Percentiles rank a stretch among this genome's conserved stretches.
Evolutionary conservation across 2,797 vertebrate genomes (phyloP).

Genomic region (Tapera naevia): DNA sequence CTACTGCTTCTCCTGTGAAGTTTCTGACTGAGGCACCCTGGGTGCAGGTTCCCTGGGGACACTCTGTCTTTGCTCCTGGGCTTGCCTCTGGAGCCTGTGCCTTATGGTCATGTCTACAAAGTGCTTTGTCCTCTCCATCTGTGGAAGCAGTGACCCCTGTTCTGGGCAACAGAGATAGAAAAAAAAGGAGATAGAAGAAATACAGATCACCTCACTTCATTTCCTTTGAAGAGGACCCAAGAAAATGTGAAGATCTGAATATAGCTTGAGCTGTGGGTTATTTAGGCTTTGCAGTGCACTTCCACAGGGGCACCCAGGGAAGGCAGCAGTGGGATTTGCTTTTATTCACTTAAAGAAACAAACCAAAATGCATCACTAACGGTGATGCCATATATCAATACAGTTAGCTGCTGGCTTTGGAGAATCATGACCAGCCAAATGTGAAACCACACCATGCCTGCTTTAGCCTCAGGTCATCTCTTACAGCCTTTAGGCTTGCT

Average conservation of each 20-base stretch:
- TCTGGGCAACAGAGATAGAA: background rate
- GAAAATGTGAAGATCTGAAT: background rate
- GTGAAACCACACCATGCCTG: accelerated
- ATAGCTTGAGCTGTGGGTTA: background rate
- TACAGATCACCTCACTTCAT: background rate
- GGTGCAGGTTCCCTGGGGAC: background rate
- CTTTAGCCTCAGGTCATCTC: background rate
- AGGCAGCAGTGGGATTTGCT: background rate
- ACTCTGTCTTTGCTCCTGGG: background rate
- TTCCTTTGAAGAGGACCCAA: background rate
- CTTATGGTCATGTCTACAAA: background rate
- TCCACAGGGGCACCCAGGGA: background rate
- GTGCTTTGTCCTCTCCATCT: background rate
- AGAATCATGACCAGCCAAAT: background rate
- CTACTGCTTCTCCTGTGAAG: background rate
- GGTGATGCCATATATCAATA: background rate
- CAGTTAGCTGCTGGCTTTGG: background rate
- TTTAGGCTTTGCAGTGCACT: background rate
- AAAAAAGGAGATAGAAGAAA: background rate
- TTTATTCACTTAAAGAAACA: background rate
- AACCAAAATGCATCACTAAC: background rate
- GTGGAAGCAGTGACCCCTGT: background rate
- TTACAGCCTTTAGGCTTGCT: background rate
- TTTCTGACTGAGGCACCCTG: background rate
- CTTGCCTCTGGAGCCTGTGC: background rate